Evolutionary conservation across 2,113 vertebrate species (phyloP).

Genomic region (Hippocampus abdominalis): DNA sequence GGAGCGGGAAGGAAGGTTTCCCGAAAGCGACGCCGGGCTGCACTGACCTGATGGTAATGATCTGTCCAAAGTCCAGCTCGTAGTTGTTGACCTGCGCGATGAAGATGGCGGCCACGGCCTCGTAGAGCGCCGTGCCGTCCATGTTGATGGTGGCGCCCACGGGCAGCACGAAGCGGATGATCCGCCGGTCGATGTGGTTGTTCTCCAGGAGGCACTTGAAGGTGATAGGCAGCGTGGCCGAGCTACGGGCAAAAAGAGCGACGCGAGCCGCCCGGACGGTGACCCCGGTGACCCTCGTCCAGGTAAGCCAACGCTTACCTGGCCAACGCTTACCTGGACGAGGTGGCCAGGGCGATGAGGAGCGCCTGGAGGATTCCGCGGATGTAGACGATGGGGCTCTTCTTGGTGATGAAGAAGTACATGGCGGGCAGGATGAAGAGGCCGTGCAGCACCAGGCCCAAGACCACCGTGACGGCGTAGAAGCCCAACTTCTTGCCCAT

Average conservation of each 20-base stretch:
- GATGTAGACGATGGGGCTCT: slow-evolving; percentile 96
- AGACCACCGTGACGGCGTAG: slow-evolving; percentile 91
- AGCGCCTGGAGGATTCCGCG: slow-evolving; percentile 94
- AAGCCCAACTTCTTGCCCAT: slow-evolving; percentile 96
- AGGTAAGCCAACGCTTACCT: slow-evolving; percentile 80
- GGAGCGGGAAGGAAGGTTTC: not conserved
- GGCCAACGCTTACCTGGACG: slow-evolving; percentile 85
- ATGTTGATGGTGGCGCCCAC: slow-evolving; percentile 97
- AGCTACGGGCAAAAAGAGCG: slow-evolving; percentile 68
- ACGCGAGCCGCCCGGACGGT: not conserved
- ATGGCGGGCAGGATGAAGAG: slow-evolving; percentile 91
- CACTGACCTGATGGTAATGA: slow-evolving; percentile 92
- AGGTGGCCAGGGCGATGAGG: slow-evolving; percentile 94
- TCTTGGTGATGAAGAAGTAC: slow-evolving; percentile 96
- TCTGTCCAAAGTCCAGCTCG: slow-evolving; percentile 94
- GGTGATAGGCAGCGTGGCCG: slow-evolving; percentile 96
- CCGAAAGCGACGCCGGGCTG: not conserved
- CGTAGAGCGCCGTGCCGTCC: slow-evolving; percentile 93
- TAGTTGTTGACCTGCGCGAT: slow-evolving; percentile 98
- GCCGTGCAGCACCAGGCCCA: slow-evolving; percentile 88
- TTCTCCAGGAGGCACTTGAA: slow-evolving; percentile 99
- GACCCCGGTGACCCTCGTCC: too few relatives aligned
- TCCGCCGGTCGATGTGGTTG: slow-evolving; percentile 92
- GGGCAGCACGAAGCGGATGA: slow-evolving; percentile 91
- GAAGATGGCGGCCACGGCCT: slow-evolving; percentile 94